phyloP scores from a whole-genome alignment of 2,797 vertebrate species.

The Coregonus ussuriensis region DNA sequence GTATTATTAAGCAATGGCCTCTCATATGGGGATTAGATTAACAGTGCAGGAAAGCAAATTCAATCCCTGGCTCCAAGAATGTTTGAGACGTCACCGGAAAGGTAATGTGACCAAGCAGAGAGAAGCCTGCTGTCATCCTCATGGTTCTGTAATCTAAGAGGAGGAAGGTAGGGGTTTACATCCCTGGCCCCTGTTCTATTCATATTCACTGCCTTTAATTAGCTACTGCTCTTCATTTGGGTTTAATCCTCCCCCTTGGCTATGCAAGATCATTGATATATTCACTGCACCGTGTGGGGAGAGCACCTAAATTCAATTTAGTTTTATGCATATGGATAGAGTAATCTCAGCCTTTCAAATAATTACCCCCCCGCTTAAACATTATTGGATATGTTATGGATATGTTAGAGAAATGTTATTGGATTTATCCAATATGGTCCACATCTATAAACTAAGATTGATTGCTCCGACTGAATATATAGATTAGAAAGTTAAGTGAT shows the following conservation, averaged over 20 bases:
- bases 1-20: conserved; percentile 46
- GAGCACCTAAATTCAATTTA: conserved; percentile 11
- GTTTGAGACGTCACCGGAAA: conserved; percentile 24
- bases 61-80: conserved; percentile 25
- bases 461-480: background rate
- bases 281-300: background rate
- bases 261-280: background rate
- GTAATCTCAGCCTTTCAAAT: conserved; percentile 6
- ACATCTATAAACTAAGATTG: background rate
- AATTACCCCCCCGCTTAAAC: conserved; percentile 9
- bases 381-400: conserved; percentile 12
- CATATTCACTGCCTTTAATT: conserved; percentile 1
- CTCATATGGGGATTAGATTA: conserved; percentile 31
- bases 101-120: conserved; percentile 30
- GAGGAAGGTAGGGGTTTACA: background rate
- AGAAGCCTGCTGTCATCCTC: conserved; percentile 21
- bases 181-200: background rate
- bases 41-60: conserved; percentile 40
- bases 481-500: background rate
- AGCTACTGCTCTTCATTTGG: background rate
- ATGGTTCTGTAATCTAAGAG: conserved; percentile 20
- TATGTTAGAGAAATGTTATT: conserved; percentile 5
- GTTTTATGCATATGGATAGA: conserved; percentile 1
- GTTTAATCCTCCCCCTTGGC: background rate
- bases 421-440: background rate